Evolutionary conservation across 2,797 vertebrate species (phyloP).

Genomic region (Pelodytes ibericus): DNA sequence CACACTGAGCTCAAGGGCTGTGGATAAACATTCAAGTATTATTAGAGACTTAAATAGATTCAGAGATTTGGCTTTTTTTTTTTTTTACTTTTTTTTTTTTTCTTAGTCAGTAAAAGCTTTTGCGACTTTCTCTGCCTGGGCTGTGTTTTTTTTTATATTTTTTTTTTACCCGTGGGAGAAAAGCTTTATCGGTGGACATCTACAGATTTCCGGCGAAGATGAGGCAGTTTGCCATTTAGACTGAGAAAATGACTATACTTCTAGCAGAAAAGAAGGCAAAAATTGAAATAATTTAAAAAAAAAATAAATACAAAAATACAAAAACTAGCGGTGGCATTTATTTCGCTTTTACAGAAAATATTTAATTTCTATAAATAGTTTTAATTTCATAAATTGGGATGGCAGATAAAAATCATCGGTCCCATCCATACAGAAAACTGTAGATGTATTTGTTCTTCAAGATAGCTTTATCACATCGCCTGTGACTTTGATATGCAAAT

Average conservation of each 20-base stretch:
- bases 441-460: too few species aligned
- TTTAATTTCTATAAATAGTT: too few species aligned
- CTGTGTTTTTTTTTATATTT: background rate
- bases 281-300: too few species aligned
- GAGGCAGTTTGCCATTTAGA: constrained; percentile 32
- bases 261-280: too few species aligned
- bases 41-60: constrained; percentile 64
- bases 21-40: constrained; percentile 69
- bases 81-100: constrained; percentile 13
- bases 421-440: too few species aligned
- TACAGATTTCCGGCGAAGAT: constrained; percentile 28
- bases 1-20: constrained; percentile 59
- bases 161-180: constrained; percentile 66
- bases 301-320: too few species aligned
- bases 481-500: too few species aligned
- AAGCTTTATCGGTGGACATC: constrained; percentile 14
- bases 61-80: constrained; percentile 35
- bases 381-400: too few species aligned
- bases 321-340: too few species aligned
- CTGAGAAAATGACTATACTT: constrained; percentile 47
- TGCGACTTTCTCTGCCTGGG: background rate
- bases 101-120: background rate
- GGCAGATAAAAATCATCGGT: too few species aligned
- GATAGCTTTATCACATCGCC: too few species aligned
- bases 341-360: too few species aligned